A percentile compares a stretch with the other conserved stretches of the same genome.
These are phyloP conservation scores for Pseudomyrmex flavicornis DNA, from an alignment of 1,140 invertebrate genomes.

Conservation along the genomic window DNA sequence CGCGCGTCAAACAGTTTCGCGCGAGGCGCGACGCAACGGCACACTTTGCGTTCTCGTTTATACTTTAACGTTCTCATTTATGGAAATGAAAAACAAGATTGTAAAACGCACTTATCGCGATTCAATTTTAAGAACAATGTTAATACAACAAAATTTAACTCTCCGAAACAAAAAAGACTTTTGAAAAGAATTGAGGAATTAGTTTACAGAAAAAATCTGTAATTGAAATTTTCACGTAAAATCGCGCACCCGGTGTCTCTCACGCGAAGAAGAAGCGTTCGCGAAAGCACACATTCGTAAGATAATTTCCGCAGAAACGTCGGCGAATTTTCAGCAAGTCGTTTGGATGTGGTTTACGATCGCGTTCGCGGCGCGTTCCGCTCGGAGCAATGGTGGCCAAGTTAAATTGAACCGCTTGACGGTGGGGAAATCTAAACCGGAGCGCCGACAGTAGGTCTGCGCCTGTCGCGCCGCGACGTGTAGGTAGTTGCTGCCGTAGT, in stretches of 20 bases:
- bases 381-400: slow-evolving; percentile 63
- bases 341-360: slow-evolving; percentile 35
- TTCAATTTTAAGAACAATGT: slow-evolving; percentile 30
- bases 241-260: neutral
- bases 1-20: neutral
- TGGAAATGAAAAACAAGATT: slow-evolving; percentile 10
- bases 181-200: too few species aligned
- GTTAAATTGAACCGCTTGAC: slow-evolving; percentile 75
- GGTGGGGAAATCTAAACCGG: slow-evolving; percentile 3
- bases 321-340: slow-evolving; percentile 27
- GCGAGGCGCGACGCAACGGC: slow-evolving; percentile 32
- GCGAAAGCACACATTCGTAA: neutral
- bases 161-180: neutral
- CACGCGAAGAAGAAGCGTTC: neutral
- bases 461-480: neutral
- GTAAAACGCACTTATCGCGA: slow-evolving; percentile 17
- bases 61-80: slow-evolving; percentile 24
- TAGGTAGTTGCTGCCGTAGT: slow-evolving; percentile 24
- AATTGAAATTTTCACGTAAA: slow-evolving; percentile 6
- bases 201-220: neutral
- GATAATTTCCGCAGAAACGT: neutral
- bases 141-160: neutral
- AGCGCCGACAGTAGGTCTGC: slow-evolving; percentile 50
- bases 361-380: neutral
- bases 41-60: neutral